Conservation (phyloP, 2,113 vertebrate genomes). For the Colaptes auratus region DNA sequence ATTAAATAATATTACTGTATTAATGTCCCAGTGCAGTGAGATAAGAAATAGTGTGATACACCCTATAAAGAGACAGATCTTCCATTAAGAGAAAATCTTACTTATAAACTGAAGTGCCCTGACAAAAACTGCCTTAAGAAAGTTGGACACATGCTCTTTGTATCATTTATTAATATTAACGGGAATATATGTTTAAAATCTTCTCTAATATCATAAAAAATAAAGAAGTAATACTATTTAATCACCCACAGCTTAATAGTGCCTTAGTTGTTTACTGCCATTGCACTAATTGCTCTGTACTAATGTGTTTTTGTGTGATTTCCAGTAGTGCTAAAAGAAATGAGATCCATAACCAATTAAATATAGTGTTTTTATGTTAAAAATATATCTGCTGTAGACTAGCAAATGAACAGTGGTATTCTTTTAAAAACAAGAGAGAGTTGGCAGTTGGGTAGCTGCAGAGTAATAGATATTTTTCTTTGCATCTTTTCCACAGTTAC, state of each 20-base stretch:
- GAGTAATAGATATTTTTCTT: constrained; percentile 70
- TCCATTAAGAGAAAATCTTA: constrained; percentile 23
- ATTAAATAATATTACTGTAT: constrained; percentile 78
- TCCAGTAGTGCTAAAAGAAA: constrained; percentile 86
- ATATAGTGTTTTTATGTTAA: constrained; percentile 85
- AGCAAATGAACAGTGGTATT: constrained; percentile 71
- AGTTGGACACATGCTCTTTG: constrained; percentile 75
- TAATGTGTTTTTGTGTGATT: constrained; percentile 87
- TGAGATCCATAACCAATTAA: constrained; percentile 86
- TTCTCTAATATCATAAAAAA: constrained; percentile 81
- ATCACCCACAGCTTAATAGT: constrained; percentile 86
- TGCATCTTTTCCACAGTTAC: constrained; percentile 71
- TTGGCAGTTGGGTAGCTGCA: constrained; percentile 65
- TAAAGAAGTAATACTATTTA: constrained; percentile 85
- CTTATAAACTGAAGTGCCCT: constrained; percentile 41
- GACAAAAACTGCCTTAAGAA: constrained; percentile 57
- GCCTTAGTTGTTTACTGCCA: constrained; percentile 84
- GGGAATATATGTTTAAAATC: constrained; percentile 69
- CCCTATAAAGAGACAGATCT: constrained; percentile 21
- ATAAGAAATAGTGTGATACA: constrained; percentile 61
- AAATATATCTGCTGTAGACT: constrained; percentile 79
- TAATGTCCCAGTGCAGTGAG: constrained; percentile 67
- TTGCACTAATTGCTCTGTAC: constrained; percentile 83
- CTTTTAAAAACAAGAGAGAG: constrained; percentile 63
- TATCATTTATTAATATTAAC: constrained; percentile 65